phyloP scores from a whole-genome alignment of 2,113 vertebrate species.

The Nicator chloris region DNA sequence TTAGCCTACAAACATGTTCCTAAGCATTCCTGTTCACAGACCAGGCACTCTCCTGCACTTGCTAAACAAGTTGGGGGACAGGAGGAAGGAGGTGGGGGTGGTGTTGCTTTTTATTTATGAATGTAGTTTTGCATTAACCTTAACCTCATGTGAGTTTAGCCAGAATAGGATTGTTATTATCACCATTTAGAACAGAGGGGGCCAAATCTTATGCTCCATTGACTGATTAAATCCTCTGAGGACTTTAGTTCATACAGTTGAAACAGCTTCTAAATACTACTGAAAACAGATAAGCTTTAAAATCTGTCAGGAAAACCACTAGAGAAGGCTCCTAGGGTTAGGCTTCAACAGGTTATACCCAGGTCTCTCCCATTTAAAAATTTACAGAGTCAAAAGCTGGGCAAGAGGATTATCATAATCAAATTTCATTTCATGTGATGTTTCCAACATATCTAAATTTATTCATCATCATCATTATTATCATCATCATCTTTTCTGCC shows the following conservation, averaged over 20 bases:
- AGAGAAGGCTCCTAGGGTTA: neutral
- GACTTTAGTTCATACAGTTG: neutral
- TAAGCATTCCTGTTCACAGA: conserved; percentile 7
- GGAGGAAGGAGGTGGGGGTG: too few relatives aligned
- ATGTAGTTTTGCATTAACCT: conserved; percentile 16
- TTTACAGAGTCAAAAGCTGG: neutral
- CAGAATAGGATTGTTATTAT: neutral
- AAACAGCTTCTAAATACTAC: neutral
- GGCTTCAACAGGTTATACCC: neutral
- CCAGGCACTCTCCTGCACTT: neutral
- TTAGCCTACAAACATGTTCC: neutral
- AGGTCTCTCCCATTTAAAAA: neutral
- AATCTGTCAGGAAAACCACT: neutral
- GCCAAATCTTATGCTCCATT: neutral
- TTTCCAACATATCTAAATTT: neutral
- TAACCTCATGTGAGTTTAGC: neutral
- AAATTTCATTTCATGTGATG: neutral
- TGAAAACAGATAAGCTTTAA: neutral
- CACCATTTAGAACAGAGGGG: neutral
- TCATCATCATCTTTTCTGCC: neutral
- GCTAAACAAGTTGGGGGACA: neutral
- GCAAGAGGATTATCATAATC: neutral
- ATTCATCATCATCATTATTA: neutral
- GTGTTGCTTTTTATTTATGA: neutral
- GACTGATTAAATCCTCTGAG: neutral